Evolutionary conservation across 1,140 invertebrate species (phyloP), one percentile per base, ranked within the genome.

Genomic region (Drosophila yakuba): DNA sequence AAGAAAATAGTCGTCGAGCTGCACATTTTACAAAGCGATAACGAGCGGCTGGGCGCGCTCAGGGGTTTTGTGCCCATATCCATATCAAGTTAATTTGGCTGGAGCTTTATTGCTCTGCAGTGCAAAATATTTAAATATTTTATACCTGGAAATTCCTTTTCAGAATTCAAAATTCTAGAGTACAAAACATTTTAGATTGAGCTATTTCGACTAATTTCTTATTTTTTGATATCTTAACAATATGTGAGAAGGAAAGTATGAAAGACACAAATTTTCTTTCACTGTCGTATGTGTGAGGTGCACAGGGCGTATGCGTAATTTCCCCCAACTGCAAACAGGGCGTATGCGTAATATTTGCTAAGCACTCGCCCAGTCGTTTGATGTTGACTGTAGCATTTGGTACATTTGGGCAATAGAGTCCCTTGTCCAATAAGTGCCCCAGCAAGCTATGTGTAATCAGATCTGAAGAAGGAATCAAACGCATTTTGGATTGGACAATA

Each of bases 1-100:
- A 78, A 80, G 39, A 44, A 59, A 84, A 83, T 73, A 77, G 62
- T 52, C 80, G 52, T 45, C 75, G 36, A 38, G 57, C 64, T 86
- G 82, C 83, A 82, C 69, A 86, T 64, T 72, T 72, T 48, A 63
- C 41, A 61, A 59, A 72, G 74, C 83, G 69, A 72, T 82, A 86
- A 86, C 82, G 74, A 86, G 82, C 68, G 60, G 41, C 41, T 50
- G 50, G 50, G 44, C 59, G 47, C 41, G 32, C 67, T 71, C 39
- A 20, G 25, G 68, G 57, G 73, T 83, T 66, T 63, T 81, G 61
- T 72, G 20, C 11, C 35, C 55, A 43, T 73, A 69, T 47, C 71
- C 67, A 69, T 80, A 78, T 80, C 60, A 75, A 74, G 77, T 80
- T 77, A 73, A 85, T 80, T 85, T 68, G 38, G 36, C 17, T 4